Conservation (phyloP, 2,797 vertebrate genomes). For the Phalloptychus januarius region DNA sequence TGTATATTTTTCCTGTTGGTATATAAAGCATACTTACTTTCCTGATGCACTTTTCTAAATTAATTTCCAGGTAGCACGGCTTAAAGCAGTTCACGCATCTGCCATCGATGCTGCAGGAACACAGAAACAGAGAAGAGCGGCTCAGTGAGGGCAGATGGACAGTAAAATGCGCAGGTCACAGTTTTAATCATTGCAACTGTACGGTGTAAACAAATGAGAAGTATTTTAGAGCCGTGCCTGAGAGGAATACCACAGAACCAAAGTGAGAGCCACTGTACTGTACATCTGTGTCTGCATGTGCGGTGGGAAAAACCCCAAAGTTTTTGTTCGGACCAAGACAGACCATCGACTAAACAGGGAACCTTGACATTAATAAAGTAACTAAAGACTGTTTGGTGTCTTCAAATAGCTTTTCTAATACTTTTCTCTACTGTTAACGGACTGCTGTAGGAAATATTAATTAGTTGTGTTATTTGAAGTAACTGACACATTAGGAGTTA, state of each 20-base stretch:
- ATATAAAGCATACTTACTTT: neutral
- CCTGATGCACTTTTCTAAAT: slow-evolving; percentile 5
- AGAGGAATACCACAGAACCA: slow-evolving; percentile 25
- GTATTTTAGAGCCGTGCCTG: slow-evolving; percentile 11
- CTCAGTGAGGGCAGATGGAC: slow-evolving; percentile 39
- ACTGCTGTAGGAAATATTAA: slow-evolving; percentile 51
- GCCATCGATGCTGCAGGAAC: slow-evolving; percentile 39
- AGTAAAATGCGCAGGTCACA: slow-evolving; percentile 53
- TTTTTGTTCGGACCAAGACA: slow-evolving; percentile 36
- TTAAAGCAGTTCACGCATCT: slow-evolving; percentile 60
- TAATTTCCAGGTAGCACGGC: slow-evolving; percentile 65
- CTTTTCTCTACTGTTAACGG: slow-evolving; percentile 43
- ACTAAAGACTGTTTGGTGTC: slow-evolving; percentile 22
- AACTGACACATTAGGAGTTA: slow-evolving; percentile 39
- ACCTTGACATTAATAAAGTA: slow-evolving; percentile 45
- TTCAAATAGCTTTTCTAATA: slow-evolving; percentile 41
- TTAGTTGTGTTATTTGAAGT: slow-evolving; percentile 36
- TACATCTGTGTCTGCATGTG: slow-evolving; percentile 34
- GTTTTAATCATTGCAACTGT: slow-evolving; percentile 41
- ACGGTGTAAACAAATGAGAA: slow-evolving; percentile 22
- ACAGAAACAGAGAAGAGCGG: slow-evolving; percentile 30
- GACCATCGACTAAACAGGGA: slow-evolving; percentile 50
- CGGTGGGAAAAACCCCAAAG: slow-evolving; percentile 13
- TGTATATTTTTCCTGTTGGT: neutral
- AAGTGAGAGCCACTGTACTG: slow-evolving; percentile 17